Conservation (phyloP, 1,140 invertebrate species). For the Argopecten irradians region DNA sequence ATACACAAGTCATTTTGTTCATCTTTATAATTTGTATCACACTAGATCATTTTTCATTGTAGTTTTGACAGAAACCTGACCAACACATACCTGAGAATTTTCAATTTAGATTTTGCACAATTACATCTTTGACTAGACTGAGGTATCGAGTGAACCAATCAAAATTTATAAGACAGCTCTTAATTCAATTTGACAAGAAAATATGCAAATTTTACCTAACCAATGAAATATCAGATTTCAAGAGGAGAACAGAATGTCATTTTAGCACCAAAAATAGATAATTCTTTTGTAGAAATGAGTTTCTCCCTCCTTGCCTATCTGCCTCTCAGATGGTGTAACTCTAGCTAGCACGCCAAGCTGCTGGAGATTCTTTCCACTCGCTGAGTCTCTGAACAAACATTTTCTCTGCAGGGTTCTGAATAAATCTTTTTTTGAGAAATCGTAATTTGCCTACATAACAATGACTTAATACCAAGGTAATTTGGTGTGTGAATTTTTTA, state of each 20-base stretch:
- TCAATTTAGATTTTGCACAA: constrained; percentile 12
- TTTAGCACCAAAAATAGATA: constrained; percentile 2
- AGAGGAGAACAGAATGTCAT: constrained; percentile 5
- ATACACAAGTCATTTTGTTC: not conserved
- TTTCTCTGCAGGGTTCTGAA: not conserved
- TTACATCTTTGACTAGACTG: not conserved
- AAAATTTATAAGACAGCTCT: constrained; percentile 16
- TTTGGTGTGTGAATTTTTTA: constrained; percentile 13
- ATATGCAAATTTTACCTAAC: constrained; percentile 6
- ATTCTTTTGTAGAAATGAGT: constrained; percentile 12
- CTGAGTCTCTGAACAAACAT: not conserved
- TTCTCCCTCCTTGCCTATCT: not conserved
- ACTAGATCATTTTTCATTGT: not conserved
- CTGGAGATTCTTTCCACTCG: not conserved
- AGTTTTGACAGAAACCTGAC: constrained; percentile 15
- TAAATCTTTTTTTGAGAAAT: constrained; percentile 19
- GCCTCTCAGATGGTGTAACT: constrained; percentile 3
- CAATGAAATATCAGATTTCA: constrained; percentile 10
- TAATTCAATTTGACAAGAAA: constrained; percentile 12
- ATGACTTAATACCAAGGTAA: constrained; percentile 18
- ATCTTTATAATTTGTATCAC: not conserved
- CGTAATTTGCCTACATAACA: constrained; percentile 9
- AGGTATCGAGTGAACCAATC: not conserved
- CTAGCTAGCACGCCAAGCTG: constrained; percentile 3
- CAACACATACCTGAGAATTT: not conserved